Evolutionary conservation across 2,888 invertebrate genomes (phyloP).

Genomic region (Eristalis intricaria): DNA sequence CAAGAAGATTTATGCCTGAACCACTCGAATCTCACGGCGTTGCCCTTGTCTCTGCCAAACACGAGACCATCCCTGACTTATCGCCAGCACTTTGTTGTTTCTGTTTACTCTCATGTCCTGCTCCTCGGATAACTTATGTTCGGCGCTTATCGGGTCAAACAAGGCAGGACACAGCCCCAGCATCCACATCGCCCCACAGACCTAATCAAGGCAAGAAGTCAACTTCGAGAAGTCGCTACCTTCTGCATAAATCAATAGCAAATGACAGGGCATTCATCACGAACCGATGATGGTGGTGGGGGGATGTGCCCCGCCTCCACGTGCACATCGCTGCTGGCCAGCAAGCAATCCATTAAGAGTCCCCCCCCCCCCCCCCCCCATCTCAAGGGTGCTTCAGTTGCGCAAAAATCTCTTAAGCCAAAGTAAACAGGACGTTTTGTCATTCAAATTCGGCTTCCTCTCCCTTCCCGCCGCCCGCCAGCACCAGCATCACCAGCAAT

Average conservation of each 20-base stretch:
- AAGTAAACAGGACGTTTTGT: constrained; percentile 1
- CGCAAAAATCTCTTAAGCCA: background rate
- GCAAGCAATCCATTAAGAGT: background rate
- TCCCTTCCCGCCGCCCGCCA: background rate
- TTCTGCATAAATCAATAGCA: background rate
- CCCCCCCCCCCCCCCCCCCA: background rate
- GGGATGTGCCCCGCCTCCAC: background rate
- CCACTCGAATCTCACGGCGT: background rate
- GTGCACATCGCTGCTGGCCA: background rate
- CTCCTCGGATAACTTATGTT: background rate
- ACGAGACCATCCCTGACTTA: background rate
- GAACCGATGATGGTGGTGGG: background rate
- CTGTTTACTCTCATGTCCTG: background rate
- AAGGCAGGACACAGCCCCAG: background rate
- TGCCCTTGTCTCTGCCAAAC: background rate
- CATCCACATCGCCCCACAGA: background rate
- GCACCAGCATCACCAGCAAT: background rate
- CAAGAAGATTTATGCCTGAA: background rate
- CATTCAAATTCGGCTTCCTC: background rate
- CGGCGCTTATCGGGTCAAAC: background rate
- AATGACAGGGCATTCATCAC: background rate
- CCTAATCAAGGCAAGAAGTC: background rate
- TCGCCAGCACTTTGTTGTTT: background rate
- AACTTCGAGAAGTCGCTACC: background rate
- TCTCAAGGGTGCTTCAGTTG: background rate